Base-by-base conservation (phyloP, 2,797 vertebrate genomes). In the Neomorphus geoffroyi region DNA sequence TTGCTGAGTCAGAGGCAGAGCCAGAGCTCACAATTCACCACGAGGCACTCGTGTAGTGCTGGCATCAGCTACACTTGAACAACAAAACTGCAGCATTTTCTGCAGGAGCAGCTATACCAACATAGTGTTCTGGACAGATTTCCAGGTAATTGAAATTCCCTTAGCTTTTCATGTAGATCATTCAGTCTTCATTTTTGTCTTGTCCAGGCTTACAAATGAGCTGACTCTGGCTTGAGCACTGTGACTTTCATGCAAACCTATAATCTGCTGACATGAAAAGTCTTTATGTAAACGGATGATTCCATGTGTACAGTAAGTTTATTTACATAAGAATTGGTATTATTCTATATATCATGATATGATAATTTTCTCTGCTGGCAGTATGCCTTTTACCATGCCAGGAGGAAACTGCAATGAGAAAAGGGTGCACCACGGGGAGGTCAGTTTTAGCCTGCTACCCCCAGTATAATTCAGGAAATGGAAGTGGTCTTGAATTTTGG, bases 21-120 rank as follows among this genome's bases (percentile, higher is more conserved):
- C 35, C 28, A 9, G 66, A 88, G 80, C 35, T 28, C 57, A 33
- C 3, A 0, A 32, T 14, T 51, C 64, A 54, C 35, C 35, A 13
- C 1, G 1, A 19, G 2, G 27, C 30, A 5, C 24, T 56, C 0
- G 0, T 8, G 33, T 18, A 15, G 6, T 21, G 57, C 72, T 45
- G 45, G 37, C 45, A 57, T 9, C 2, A 1, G n/a, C 41, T 23
- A 1, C 62, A 43, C 45, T 30, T 30, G 28, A 71, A 82, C 58
- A 54, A 23, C 30, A 80, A 11, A 75, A 24, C 10, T 18, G 32
- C 6, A 50, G 41, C 33, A 43, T 17, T 64, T 85, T 46, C 65
- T 86, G 37, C 79, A 86, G 45, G 66, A 41, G 23, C 72, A 90
- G 37, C n/a, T 86, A 6, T 4, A 80, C 41, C 45, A 72, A 41